These are phyloP conservation scores for Rhyzopertha dominica DNA, from an alignment of 1,140 invertebrate species.

Conservation along the genomic window DNA sequence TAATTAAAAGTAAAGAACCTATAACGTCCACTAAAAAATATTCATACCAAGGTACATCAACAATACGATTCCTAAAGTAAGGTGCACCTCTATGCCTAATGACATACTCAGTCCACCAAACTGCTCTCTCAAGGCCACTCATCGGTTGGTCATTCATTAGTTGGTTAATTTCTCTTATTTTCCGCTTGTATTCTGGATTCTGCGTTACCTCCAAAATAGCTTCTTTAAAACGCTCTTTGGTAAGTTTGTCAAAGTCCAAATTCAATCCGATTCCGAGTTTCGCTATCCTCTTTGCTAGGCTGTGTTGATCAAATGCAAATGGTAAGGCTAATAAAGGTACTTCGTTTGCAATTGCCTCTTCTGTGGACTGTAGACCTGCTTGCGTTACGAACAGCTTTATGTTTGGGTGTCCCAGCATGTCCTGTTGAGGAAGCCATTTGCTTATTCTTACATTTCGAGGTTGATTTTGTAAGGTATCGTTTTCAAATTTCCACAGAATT, in stretches of 20 bases:
- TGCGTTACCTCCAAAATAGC: slow-evolving; percentile 27
- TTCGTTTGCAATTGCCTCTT: slow-evolving; percentile 53
- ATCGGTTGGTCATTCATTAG: slow-evolving; percentile 19
- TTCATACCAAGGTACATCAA: too few species aligned
- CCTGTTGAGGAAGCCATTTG: slow-evolving; percentile 53
- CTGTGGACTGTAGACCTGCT: slow-evolving; percentile 51
- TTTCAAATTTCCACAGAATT: slow-evolving; percentile 45
- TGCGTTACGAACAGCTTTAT: slow-evolving; percentile 47
- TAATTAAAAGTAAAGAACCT: too few species aligned
- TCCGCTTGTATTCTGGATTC: slow-evolving; percentile 15
- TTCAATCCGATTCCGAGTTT: slow-evolving; percentile 33
- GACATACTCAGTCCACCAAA: slow-evolving; percentile 43
- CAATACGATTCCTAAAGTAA: too few species aligned
- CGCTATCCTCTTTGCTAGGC: slow-evolving; percentile 27
- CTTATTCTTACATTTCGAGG: slow-evolving; percentile 31
- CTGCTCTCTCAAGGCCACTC: slow-evolving; percentile 27
- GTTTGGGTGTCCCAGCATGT: slow-evolving; percentile 45
- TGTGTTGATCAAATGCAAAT: slow-evolving; percentile 40
- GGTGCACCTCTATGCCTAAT: slow-evolving; percentile 38
- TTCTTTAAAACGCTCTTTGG: slow-evolving; percentile 30
- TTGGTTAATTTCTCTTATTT: slow-evolving; percentile 10
- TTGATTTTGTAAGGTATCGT: background rate
- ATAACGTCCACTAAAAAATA: too few species aligned
- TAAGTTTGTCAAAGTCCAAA: slow-evolving; percentile 33
- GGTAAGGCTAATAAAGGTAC: slow-evolving; percentile 53